Conservation (phyloP, 2,797 vertebrate genomes). For the Geotrypetes seraphini region DNA sequence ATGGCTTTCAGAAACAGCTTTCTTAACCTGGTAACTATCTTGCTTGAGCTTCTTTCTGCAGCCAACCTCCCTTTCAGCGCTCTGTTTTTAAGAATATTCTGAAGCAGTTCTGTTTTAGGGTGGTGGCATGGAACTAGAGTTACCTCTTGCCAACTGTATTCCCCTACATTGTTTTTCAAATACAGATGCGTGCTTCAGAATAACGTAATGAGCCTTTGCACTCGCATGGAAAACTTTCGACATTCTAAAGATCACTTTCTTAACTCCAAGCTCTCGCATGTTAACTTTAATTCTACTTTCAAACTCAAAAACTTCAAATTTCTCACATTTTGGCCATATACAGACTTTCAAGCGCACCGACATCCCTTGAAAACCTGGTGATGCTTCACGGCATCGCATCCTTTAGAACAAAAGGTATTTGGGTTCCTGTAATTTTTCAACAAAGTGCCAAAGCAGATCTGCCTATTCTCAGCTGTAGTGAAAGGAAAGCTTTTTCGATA, state of each 20-base stretch:
- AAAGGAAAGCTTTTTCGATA: no score
- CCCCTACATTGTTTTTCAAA: conserved; percentile 82
- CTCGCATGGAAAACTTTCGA: conserved; percentile 58
- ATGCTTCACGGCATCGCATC: no score
- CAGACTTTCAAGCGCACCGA: conserved; percentile 13
- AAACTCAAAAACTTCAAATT: conserved; percentile 12
- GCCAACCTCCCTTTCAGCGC: conserved; percentile 78
- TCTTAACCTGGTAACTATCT: conserved; percentile 56
- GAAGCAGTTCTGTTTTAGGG: conserved; percentile 99
- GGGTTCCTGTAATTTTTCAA: no score
- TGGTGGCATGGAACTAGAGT: conserved; percentile 99
- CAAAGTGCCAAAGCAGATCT: no score
- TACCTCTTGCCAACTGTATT: conserved; percentile 88
- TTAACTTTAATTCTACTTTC: conserved; percentile 1
- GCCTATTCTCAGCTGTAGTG: no score
- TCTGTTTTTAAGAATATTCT: conserved; percentile 98
- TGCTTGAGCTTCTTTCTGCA: conserved; percentile 84
- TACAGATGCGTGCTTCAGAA: conserved; percentile 90
- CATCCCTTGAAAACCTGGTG: conserved; percentile 5
- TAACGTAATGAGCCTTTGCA: conserved; percentile 53
- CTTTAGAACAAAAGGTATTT: no score
- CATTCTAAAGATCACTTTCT: conserved; percentile 11
- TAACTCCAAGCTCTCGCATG: conserved; percentile 6
- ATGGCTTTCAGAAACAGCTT: conserved; percentile 79
- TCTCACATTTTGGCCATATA: conserved; percentile 8